A percentile compares a stretch with the other conserved stretches of the same genome.
Evolutionary conservation across 2,797 vertebrate species (phyloP).

Genomic region (Karalla daura): DNA sequence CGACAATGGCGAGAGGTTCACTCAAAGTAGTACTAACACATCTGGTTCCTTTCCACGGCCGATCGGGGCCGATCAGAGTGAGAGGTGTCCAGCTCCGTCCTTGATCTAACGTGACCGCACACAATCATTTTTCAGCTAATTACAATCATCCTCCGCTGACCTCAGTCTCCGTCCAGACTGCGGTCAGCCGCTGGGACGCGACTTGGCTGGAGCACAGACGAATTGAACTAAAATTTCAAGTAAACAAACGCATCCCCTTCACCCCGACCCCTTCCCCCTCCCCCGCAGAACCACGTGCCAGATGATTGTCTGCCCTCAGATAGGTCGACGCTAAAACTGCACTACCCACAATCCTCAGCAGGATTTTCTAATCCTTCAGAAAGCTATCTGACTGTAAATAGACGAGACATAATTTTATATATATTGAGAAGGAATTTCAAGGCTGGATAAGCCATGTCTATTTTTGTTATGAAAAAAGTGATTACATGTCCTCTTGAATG

Average conservation of each 20-base stretch:
- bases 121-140: constrained; percentile 64
- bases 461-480: constrained; percentile 87
- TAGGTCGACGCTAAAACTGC: constrained; percentile 65
- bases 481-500: constrained; percentile 81
- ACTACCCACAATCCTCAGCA: constrained; percentile 78
- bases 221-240: constrained; percentile 14
- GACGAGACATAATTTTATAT: constrained; percentile 85
- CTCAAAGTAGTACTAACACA: constrained; percentile 14
- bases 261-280: no score
- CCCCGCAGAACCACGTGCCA: constrained; percentile 39
- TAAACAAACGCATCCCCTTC: constrained; percentile 1
- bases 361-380: constrained; percentile 83
- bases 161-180: constrained; percentile 31
- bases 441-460: constrained; percentile 87
- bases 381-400: constrained; percentile 86
- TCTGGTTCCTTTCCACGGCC: constrained; percentile 15
- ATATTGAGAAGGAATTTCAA: constrained; percentile 85
- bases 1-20: constrained; percentile 32
- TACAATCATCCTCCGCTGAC: constrained; percentile 66
- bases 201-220: constrained; percentile 49
- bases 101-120: constrained; percentile 36
- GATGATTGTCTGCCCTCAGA: constrained; percentile 35
- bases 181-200: constrained; percentile 29
- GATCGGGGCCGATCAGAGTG: constrained; percentile 39
- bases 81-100: constrained; percentile 49